These are phyloP conservation scores for Pseudachorutes palmiensis DNA, from an alignment of 1,140 invertebrate species.

Conservation along the genomic window DNA sequence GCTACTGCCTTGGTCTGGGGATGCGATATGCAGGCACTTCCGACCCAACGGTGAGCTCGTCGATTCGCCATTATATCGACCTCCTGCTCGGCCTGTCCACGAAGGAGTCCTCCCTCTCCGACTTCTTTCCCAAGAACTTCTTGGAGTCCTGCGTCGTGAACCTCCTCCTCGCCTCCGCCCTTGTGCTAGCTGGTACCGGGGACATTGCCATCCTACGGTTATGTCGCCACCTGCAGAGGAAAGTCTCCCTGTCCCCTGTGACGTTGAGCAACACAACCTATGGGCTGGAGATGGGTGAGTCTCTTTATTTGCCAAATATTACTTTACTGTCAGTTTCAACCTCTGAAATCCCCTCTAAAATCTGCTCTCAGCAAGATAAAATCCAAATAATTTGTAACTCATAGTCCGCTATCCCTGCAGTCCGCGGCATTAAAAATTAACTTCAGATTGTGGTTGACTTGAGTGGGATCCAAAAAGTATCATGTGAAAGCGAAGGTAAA, in stretches of 20 bases:
- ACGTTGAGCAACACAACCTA: conserved; percentile 41
- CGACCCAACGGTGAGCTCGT: conserved; percentile 68
- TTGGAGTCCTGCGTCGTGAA: conserved; percentile 30
- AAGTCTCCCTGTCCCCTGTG: conserved; percentile 44
- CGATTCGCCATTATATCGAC: conserved; percentile 58
- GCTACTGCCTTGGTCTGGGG: conserved; percentile 87
- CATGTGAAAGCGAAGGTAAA: no score
- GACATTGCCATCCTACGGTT: conserved; percentile 76
- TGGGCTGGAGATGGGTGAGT: conserved; percentile 38
- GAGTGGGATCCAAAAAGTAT: no score
- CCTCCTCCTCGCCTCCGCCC: conserved; percentile 35
- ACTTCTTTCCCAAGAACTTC: conserved; percentile 36
- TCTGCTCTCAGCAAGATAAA: no score
- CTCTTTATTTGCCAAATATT: no score
- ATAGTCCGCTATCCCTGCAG: no score
- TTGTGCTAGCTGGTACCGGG: conserved; percentile 88
- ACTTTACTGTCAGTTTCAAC: no score
- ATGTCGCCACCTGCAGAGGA: conserved; percentile 69
- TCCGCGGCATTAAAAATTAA: no score
- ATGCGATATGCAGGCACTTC: conserved; percentile 88
- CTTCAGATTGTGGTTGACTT: no score
- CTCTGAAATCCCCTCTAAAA: no score
- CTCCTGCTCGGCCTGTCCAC: conserved; percentile 21
- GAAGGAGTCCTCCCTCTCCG: conserved; percentile 25
- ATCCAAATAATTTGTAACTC: no score